phyloP scores from a whole-genome alignment of 2,888 invertebrate genomes.

The Hoplodrina ambigua region DNA sequence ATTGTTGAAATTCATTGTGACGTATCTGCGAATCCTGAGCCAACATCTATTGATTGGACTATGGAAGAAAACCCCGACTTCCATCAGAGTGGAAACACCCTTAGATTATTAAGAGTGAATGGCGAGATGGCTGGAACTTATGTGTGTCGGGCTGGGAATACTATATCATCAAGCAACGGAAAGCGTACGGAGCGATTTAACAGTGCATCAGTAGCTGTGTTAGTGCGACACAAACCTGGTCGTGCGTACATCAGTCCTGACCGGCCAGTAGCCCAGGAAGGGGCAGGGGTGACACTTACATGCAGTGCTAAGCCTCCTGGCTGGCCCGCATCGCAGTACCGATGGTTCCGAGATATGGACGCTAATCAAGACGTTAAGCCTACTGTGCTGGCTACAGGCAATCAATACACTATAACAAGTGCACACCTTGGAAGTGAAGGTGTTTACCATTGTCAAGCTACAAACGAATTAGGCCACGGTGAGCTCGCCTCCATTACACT shows the following conservation, averaged over 20 bases:
- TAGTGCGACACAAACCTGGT: constrained; percentile 96
- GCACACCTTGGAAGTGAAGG: constrained; percentile 97
- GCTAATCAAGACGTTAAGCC: constrained; percentile 90
- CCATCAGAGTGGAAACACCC: constrained; percentile 94
- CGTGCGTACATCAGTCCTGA: constrained; percentile 95
- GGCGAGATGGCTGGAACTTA: constrained; percentile 97
- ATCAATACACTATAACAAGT: constrained; percentile 95
- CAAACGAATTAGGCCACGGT: constrained; percentile 96
- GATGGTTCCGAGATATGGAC: constrained; percentile 96
- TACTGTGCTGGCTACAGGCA: constrained; percentile 94
- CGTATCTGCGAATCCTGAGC: constrained; percentile 96
- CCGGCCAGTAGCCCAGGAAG: constrained; percentile 95
- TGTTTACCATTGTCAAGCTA: constrained; percentile 96
- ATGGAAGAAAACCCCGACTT: constrained; percentile 96
- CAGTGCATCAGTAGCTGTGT: constrained; percentile 94
- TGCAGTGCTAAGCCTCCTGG: constrained; percentile 97
- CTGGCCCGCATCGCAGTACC: constrained; percentile 97
- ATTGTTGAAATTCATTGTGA: constrained; percentile 96
- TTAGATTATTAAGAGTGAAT: constrained; percentile 93
- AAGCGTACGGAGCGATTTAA: constrained; percentile 94
- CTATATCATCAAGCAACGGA: constrained; percentile 94
- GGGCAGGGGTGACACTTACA: constrained; percentile 94
- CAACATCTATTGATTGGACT: constrained; percentile 96
- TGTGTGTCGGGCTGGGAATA: constrained; percentile 96
- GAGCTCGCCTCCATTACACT: constrained; percentile 95